phyloP scores from a whole-genome alignment of 2,113 vertebrate genomes.

The rat (Rattus norvegicus) region DNA sequence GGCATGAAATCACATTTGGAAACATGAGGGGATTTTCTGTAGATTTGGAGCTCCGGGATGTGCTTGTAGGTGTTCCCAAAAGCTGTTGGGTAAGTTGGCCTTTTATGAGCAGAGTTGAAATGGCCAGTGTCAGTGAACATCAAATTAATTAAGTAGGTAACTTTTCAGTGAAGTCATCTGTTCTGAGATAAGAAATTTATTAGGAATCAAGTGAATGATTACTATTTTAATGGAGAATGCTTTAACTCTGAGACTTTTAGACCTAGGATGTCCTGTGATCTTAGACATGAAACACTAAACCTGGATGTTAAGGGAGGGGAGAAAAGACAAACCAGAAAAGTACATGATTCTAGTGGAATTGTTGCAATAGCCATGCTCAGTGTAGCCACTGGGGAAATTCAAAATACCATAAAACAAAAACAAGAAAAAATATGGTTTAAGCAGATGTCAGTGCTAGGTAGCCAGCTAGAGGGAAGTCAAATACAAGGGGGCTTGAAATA shows the following conservation, averaged over 20 bases:
- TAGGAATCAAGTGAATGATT: neutral
- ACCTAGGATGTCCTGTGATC: neutral
- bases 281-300: neutral
- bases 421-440: neutral
- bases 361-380: no score
- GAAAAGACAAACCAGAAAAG: neutral
- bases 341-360: fast-evolving
- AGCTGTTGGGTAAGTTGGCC: neutral
- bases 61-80: neutral
- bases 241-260: neutral
- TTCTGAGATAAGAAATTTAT: neutral
- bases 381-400: fast-evolving
- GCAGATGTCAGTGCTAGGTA: neutral
- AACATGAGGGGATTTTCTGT: neutral
- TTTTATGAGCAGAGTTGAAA: neutral
- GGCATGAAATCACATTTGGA: neutral
- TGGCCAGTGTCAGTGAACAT: neutral
- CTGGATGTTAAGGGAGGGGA: neutral
- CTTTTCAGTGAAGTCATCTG: neutral
- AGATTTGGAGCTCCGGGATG: no score
- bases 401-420: neutral
- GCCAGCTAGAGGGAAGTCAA: neutral
- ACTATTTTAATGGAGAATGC: neutral
- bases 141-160: neutral
- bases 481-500: fast-evolving